Evolutionary conservation across 2,888 invertebrate species (phyloP).

Genomic region (Eupithecia subfuscata): DNA sequence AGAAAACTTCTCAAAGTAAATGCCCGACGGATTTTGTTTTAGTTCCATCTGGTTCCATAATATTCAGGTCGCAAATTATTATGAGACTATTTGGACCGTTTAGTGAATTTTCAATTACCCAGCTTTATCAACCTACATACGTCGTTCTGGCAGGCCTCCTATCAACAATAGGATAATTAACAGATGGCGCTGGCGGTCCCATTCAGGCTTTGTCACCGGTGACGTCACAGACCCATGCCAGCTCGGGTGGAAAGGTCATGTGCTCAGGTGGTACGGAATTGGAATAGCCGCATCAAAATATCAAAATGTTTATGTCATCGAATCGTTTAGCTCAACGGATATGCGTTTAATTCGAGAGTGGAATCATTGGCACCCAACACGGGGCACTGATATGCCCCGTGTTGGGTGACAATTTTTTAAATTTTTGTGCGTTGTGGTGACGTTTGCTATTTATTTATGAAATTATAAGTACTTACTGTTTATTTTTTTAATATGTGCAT

Average conservation of each 20-base stretch:
- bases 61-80: background rate
- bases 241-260: slow-evolving; percentile 32
- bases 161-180: slow-evolving; percentile 34
- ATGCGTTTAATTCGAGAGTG: background rate
- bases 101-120: no score
- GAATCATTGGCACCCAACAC: background rate
- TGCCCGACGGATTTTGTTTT: no score
- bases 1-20: no score
- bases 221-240: slow-evolving; percentile 34
- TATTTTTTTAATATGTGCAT: no score
- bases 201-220: slow-evolving; percentile 34
- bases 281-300: slow-evolving; percentile 24
- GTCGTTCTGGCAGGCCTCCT: slow-evolving; percentile 27
- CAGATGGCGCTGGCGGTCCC: slow-evolving; percentile 29
- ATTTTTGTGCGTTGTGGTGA: background rate
- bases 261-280: slow-evolving; percentile 23
- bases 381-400: background rate
- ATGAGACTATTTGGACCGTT: no score
- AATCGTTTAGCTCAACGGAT: background rate
- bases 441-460: background rate
- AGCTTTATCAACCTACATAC: slow-evolving; percentile 1
- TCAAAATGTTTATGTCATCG: slow-evolving; percentile 21
- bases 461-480: background rate
- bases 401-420: background rate
- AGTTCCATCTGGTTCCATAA: no score